Evolutionary conservation across 1,140 invertebrate genomes (phyloP), one percentile per base, ranked within the genome.

Genomic region (Pseudachorutes palmiensis): DNA sequence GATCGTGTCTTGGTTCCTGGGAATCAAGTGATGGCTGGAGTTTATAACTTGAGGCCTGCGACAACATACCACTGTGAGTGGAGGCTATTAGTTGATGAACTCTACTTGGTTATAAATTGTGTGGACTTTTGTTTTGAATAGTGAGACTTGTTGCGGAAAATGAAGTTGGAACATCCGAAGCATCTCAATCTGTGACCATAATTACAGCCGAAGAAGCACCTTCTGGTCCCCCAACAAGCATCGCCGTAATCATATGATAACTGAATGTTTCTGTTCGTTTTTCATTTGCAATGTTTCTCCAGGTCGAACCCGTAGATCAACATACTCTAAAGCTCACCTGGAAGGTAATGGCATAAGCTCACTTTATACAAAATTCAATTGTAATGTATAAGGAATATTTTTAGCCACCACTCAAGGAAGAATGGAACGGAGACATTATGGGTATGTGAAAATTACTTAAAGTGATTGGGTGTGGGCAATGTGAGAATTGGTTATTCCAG

Each of bases 71-170:
- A 95, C 74, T 84, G 51, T 55, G 5, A 55, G 51, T 55, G n/a
- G n/a, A n/a, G n/a, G n/a, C n/a, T n/a, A n/a, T 26, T 55, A 16
- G 5, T 55, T 5, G 24, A 26, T 26, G 5, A 55, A 45, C 9
- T 19, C 9, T 45, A 12, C 19, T 45, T 19, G 36, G 36, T 45
- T 55, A 14, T 55, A 3, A 45, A 45, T 45, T 45, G 36, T 45
- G 19, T 45, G 36, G 36, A n/a, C n/a, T n/a, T n/a, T 41, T 41
- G 19, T 41, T 5, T 19, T 41, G 36, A 19, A 19, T 22, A 55
- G 51, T 97, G 65, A 82, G 94, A 62, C 91, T 97, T 69, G 88
- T 94, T 9, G 95, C 93, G 69, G 91, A 95, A 80, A 98, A 98
- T 77, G 90, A 92, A 78, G 88, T 98, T 69, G 94, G 95, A 26